Percentiles rank a stretch among this genome's conserved stretches.
Evolutionary conservation across 2,888 invertebrate genomes (phyloP).

Genomic region (Teleiodes luculella): DNA sequence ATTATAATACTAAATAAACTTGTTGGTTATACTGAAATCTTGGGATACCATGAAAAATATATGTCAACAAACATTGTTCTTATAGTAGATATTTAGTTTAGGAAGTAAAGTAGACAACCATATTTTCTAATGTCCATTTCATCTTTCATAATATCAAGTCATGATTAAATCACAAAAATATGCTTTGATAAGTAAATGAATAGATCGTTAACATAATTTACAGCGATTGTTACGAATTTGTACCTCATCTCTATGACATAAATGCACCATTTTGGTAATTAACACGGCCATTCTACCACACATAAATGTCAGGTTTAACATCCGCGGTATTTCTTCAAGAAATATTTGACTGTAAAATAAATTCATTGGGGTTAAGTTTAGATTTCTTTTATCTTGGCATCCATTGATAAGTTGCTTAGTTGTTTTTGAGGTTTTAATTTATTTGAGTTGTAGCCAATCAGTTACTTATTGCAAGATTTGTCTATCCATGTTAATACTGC

Average conservation of each 20-base stretch:
- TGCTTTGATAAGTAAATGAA: constrained; percentile 36
- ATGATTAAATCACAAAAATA: constrained; percentile 34
- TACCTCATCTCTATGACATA: constrained; percentile 48
- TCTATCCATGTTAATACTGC: too few relatives aligned
- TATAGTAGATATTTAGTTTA: too few relatives aligned
- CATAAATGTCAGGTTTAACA: constrained; percentile 68
- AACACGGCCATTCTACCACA: constrained; percentile 52
- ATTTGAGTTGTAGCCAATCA: constrained; percentile 16
- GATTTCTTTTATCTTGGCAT: constrained; percentile 21
- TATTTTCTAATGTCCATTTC: too few relatives aligned
- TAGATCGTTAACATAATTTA: constrained; percentile 45
- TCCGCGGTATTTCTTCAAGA: constrained; percentile 56
- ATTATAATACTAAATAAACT: too few relatives aligned
- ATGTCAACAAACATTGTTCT: too few relatives aligned
- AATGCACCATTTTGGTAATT: constrained; percentile 63
- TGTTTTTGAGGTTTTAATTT: constrained; percentile 12
- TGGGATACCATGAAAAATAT: too few relatives aligned
- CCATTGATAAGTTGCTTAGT: constrained; percentile 8
- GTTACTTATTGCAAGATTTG: constrained; percentile 13
- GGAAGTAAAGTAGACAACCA: too few relatives aligned
- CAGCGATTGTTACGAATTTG: constrained; percentile 50
- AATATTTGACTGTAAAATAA: constrained; percentile 47
- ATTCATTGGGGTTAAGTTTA: constrained; percentile 26
- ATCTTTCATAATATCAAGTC: neutral
- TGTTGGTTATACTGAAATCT: too few relatives aligned